A percentile compares a stretch with the other conserved stretches of the same genome.
Conservation (phyloP, 2,888 invertebrate genomes). For the Drosophila meridionalis region DNA sequence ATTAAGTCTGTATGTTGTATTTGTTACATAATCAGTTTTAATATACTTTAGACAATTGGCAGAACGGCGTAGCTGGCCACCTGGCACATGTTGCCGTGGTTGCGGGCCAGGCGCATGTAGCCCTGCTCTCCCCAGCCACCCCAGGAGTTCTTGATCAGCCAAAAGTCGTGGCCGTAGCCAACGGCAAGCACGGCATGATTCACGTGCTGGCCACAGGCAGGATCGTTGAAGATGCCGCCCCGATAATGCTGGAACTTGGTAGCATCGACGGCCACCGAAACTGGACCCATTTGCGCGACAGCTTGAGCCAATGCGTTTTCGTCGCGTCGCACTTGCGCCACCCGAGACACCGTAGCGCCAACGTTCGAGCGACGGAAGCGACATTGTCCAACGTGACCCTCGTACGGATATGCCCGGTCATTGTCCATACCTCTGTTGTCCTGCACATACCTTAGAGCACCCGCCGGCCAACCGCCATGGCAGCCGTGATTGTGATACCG, state of each 20-base stretch:
- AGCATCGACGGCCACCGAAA: conserved; percentile 95
- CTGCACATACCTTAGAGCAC: conserved; percentile 93
- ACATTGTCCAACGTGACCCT: conserved; percentile 95
- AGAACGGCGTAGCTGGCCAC: conserved; percentile 10
- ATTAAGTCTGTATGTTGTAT: background rate
- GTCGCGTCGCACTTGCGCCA: conserved; percentile 92
- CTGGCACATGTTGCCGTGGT: conserved; percentile 27
- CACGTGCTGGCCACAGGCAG: conserved; percentile 90
- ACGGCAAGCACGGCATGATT: conserved; percentile 97
- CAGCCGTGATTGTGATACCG: conserved; percentile 95
- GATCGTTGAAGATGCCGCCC: conserved; percentile 95
- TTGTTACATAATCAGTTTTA: background rate
- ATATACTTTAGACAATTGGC: conserved; percentile 7
- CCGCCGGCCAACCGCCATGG: conserved; percentile 96
- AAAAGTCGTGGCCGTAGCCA: conserved; percentile 90
- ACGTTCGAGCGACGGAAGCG: conserved; percentile 87
- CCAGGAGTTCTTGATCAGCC: conserved; percentile 98
- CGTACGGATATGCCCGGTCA: conserved; percentile 88
- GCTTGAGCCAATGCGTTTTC: conserved; percentile 87
- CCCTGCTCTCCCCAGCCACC: conserved; percentile 98
- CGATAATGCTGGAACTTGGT: conserved; percentile 96
- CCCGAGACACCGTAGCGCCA: conserved; percentile 91
- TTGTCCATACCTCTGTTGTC: conserved; percentile 87
- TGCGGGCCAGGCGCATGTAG: conserved; percentile 92
- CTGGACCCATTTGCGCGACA: conserved; percentile 93